A percentile compares a stretch with the other conserved stretches of the same genome.
phyloP scores from a whole-genome alignment of 2,797 vertebrate genomes.

The Anableps anableps region DNA sequence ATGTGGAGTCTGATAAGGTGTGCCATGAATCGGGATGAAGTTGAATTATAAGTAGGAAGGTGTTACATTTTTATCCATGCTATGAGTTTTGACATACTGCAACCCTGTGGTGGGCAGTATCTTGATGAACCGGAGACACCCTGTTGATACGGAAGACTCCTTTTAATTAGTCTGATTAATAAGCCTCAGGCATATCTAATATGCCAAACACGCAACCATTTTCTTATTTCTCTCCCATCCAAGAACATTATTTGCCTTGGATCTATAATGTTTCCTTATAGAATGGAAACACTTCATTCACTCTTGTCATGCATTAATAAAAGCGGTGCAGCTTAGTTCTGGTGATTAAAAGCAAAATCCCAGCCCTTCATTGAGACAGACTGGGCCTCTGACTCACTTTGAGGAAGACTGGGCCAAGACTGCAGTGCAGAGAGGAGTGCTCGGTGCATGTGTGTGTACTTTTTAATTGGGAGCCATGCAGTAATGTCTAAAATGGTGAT shows the following conservation, averaged over 20 bases:
- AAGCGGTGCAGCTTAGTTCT: constrained; percentile 68
- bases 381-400: constrained; percentile 58
- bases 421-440: constrained; percentile 65
- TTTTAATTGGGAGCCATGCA: constrained; percentile 60
- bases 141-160: constrained; percentile 43
- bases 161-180: constrained; percentile 50
- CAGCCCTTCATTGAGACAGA: constrained; percentile 55
- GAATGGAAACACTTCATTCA: constrained; percentile 72
- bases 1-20: constrained; percentile 25
- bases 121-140: constrained; percentile 40
- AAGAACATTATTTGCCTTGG: constrained; percentile 60
- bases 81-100: constrained; percentile 46
- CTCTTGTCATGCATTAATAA: constrained; percentile 74
- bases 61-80: constrained; percentile 26
- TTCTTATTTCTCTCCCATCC: constrained; percentile 34
- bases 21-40: constrained; percentile 36
- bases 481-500: constrained; percentile 65
- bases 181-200: constrained; percentile 49
- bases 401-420: constrained; percentile 48
- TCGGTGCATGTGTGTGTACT: constrained; percentile 23
- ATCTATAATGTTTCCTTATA: constrained; percentile 71
- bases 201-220: constrained; percentile 43
- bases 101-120: constrained; percentile 46
- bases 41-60: constrained; percentile 32
- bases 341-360: constrained; percentile 66